Evolutionary conservation across 2,888 invertebrate species (phyloP).

Genomic region (Caenorhabditis uteleia): DNA sequence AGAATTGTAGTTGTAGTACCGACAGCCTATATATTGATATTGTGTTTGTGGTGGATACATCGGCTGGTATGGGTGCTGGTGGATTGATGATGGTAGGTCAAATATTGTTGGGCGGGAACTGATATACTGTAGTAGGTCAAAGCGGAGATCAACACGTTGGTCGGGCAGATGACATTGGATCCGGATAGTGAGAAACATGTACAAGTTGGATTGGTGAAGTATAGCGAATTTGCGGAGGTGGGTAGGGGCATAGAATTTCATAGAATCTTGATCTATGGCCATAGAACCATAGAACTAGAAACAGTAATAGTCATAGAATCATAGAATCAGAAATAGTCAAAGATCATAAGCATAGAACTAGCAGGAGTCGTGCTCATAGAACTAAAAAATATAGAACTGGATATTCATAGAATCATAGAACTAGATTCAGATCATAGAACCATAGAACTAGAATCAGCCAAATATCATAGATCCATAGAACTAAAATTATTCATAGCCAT

Average conservation of each 20-base stretch:
- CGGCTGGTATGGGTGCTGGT: conserved; percentile 21
- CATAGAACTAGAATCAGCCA: too few species aligned
- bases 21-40: conserved; percentile 32
- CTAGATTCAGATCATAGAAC: too few species aligned
- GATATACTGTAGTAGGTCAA: conserved; percentile 5
- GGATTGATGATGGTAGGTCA: conserved; percentile 30
- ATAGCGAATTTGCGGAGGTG: conserved; percentile 26
- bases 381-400: too few species aligned
- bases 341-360: too few species aligned
- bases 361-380: too few species aligned
- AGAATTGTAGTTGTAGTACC: conserved; percentile 30
- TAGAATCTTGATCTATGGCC: neutral
- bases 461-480: too few species aligned
- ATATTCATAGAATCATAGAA: too few species aligned
- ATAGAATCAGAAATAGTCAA: too few species aligned
- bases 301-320: too few species aligned
- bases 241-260: neutral
- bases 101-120: too few species aligned
- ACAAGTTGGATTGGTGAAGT: conserved; percentile 35
- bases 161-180: conserved; percentile 32
- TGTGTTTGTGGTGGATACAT: conserved; percentile 29
- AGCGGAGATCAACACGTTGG: conserved; percentile 32
- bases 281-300: too few species aligned
- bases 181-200: conserved; percentile 17
- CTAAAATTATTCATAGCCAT: too few species aligned